These are phyloP conservation scores for Drosophila bunnanda DNA, from an alignment of 2,888 invertebrate genomes.

Conservation along the genomic window DNA sequence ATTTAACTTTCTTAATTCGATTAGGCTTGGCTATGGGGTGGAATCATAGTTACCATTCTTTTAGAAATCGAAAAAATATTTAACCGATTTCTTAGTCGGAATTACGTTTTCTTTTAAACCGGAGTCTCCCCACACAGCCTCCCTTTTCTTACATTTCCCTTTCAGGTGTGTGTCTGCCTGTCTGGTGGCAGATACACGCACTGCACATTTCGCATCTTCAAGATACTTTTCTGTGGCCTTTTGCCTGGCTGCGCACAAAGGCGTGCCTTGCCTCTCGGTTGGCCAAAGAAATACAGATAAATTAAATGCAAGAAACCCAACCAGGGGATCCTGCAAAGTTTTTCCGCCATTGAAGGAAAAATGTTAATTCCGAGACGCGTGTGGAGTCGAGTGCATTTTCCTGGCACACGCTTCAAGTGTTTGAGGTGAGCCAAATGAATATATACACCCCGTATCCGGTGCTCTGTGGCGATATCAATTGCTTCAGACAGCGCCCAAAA, in stretches of 20 bases:
- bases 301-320: constrained; percentile 64
- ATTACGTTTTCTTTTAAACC: too few species aligned
- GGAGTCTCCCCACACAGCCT: not conserved
- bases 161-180: constrained; percentile 23
- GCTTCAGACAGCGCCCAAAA: constrained; percentile 44
- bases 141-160: not conserved
- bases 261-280: constrained; percentile 21
- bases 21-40: too few species aligned
- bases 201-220: constrained; percentile 20
- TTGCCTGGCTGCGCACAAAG: constrained; percentile 43
- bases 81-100: not conserved
- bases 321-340: constrained; percentile 36
- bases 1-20: not conserved
- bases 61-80: not conserved
- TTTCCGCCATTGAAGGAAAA: constrained; percentile 31
- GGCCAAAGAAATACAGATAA: constrained; percentile 51
- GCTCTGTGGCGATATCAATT: constrained; percentile 61
- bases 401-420: constrained; percentile 51
- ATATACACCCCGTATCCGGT: constrained; percentile 23
- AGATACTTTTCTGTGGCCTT: constrained; percentile 50
- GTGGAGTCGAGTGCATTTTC: constrained; percentile 51
- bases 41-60: too few species aligned
- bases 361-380: constrained; percentile 46
- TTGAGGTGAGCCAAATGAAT: constrained; percentile 55
- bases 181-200: constrained; percentile 16